A percentile compares a stretch with the other conserved stretches of the same genome.
Conservation (phyloP, 2,113 vertebrate species). For the Ammospiza caudacuta region DNA sequence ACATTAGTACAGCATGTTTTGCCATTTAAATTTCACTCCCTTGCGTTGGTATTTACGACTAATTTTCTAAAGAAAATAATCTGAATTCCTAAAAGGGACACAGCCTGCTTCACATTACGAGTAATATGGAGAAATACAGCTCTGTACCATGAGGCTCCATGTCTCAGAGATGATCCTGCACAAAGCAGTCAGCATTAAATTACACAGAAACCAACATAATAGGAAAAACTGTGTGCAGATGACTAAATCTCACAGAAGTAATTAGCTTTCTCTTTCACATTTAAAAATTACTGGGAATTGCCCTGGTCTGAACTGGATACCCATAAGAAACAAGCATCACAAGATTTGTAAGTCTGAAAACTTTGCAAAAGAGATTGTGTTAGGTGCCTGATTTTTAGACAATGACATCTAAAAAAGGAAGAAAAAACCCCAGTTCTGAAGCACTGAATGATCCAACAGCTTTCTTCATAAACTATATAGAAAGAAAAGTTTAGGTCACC, state of each 20-base stretch:
- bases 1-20: background rate
- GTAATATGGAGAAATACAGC: background rate
- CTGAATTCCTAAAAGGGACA: background rate
- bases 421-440: background rate
- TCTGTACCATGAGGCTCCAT: background rate
- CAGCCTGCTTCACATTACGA: background rate
- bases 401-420: background rate
- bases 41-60: background rate
- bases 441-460: background rate
- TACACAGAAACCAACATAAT: background rate
- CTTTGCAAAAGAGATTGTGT: background rate
- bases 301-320: background rate
- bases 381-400: background rate
- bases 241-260: background rate
- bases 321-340: background rate
- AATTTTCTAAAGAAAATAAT: background rate
- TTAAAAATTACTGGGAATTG: background rate
- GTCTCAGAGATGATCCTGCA: fast-evolving
- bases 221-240: background rate
- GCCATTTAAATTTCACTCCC: background rate
- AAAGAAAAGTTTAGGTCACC: background rate
- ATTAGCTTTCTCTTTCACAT: background rate
- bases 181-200: background rate
- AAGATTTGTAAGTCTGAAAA: background rate
- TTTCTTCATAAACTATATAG: background rate